phyloP scores from a whole-genome alignment of 2,888 invertebrate genomes.

The Sarcophaga variegata region DNA sequence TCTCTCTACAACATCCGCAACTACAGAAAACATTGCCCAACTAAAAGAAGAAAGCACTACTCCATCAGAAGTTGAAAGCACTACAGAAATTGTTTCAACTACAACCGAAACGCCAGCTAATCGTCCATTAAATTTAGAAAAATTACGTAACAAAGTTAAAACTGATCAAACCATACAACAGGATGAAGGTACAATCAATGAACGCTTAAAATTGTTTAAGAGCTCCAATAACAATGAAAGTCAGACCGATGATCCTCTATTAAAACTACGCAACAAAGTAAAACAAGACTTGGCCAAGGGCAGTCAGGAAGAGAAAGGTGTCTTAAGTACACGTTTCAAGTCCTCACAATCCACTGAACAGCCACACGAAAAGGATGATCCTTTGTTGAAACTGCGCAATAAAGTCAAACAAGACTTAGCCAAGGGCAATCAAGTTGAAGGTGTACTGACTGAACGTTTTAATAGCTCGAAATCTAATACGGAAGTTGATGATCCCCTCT shows the following conservation, averaged over 20 bases:
- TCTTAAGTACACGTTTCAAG: constrained; percentile 24
- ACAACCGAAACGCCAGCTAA: background rate
- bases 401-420: constrained; percentile 66
- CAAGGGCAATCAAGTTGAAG: constrained; percentile 59
- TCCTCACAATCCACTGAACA: constrained; percentile 4
- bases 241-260: constrained; percentile 31
- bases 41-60: constrained; percentile 17
- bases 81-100: background rate
- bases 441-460: constrained; percentile 63
- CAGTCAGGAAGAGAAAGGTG: constrained; percentile 17
- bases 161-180: constrained; percentile 4
- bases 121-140: constrained; percentile 69
- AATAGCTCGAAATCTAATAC: background rate
- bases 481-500: constrained; percentile 29
- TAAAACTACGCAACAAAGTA: constrained; percentile 40
- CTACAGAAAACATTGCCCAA: constrained; percentile 5
- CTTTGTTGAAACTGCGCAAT: constrained; percentile 56
- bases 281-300: constrained; percentile 36
- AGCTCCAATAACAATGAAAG: background rate
- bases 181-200: constrained; percentile 9
- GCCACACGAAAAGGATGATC: constrained; percentile 37
- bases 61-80: constrained; percentile 13
- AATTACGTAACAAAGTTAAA: constrained; percentile 73
- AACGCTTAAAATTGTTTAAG: background rate
- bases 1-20: constrained; percentile 40